Evolutionary conservation across 2,113 vertebrate genomes (phyloP).

Genomic region (Porphyrio hochstetteri): DNA sequence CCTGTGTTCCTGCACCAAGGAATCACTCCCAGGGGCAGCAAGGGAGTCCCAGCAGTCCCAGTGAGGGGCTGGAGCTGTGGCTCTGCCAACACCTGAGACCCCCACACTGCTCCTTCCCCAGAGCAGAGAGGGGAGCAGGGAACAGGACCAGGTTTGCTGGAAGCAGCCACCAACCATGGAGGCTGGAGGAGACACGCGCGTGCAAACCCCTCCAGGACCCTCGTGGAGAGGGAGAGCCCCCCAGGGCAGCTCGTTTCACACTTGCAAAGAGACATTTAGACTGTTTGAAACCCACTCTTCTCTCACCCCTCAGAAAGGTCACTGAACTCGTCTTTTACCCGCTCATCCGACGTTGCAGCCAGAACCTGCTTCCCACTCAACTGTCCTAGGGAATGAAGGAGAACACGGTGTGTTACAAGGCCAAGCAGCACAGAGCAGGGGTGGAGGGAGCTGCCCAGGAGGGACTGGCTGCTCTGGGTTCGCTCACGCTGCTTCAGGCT

Average conservation of each 20-base stretch:
- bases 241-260: background rate
- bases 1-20: background rate
- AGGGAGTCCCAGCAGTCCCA: background rate
- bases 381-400: constrained; percentile 73
- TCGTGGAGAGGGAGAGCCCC: background rate
- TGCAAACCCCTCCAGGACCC: background rate
- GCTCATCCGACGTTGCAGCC: constrained; percentile 76
- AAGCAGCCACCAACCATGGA: background rate
- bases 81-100: background rate
- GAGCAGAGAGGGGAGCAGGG: background rate
- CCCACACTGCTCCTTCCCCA: rapidly evolving
- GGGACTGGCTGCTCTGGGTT: rapidly evolving
- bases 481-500: rapidly evolving
- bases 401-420: constrained; percentile 43
- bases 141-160: background rate
- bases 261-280: constrained; percentile 70
- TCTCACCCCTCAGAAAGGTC: constrained; percentile 94
- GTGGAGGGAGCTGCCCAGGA: background rate
- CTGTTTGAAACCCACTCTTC: constrained; percentile 79
- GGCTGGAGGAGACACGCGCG: background rate
- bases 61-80: background rate
- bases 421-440: background rate
- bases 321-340: constrained; percentile 85
- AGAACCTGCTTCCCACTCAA: constrained; percentile 71
- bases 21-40: background rate